Base-by-base conservation (phyloP, 2,113 vertebrate genomes). In the Leuciscus idus region DNA sequence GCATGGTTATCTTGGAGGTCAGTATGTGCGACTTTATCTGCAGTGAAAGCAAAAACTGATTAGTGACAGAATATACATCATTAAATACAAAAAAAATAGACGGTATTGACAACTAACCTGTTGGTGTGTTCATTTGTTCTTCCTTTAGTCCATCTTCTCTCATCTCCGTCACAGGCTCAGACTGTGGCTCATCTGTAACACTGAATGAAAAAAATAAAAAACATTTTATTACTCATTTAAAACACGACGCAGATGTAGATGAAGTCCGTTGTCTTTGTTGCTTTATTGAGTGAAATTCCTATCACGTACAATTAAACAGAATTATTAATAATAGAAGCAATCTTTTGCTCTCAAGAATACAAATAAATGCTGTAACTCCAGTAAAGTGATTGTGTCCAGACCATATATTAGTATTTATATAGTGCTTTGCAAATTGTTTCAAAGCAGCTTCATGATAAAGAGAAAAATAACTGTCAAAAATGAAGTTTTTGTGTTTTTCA, bases 1-100 rank as follows among this genome's bases (percentile, higher is more conserved):
- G 57, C 94, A 85, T 70, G 23, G 30, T 73, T 23, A 39, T 59
- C 88, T 64, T 78, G 61, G 61, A 23, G 57, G 17, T 30, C 36
- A 43, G 73, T 17, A 1, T 19, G 36, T 10, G 77, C 85, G 79
- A 87, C 46, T 86, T 57, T 59, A 12, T 90, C 88, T 62, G 85
- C 33, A 57, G n/a, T 10, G 46, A 84, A 30, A 26, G 80, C 1
- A 52, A 11, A 43, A 36, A 89, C 12, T n/a, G 17, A 62, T 59
- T 26, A 61, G 11, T 26, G 57, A 17, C 26, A 9, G 21, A 23
- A 80, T 43, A 80, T 6, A 17, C 4, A 33, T n/a, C 10, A 61
- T 13, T 33, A 77, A 81, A 61, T 59, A 70, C 36, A 50, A 81
- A 30, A 28, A 28, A 36, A 2, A 6, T 39, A 50, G 1, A 50